phyloP scores from a whole-genome alignment of 2,888 invertebrate species.

The Philaethria dido region DNA sequence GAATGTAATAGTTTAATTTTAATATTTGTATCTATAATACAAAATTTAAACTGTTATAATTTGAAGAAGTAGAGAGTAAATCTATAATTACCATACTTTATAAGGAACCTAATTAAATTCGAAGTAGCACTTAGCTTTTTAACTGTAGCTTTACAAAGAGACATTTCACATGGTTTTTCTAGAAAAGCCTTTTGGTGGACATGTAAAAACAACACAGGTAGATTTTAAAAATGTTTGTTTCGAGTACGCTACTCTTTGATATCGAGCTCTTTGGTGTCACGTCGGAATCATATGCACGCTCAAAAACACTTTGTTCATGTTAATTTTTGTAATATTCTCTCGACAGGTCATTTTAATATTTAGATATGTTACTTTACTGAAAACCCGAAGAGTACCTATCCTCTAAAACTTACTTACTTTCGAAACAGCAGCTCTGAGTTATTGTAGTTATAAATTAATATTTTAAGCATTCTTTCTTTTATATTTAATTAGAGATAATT shows the following conservation, averaged over 20 bases:
- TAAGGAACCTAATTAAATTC: constrained; percentile 41
- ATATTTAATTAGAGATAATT: neutral
- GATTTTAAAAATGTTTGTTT: constrained; percentile 59
- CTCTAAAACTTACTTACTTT: neutral
- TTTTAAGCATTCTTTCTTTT: too few relatives aligned
- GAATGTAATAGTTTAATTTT: neutral
- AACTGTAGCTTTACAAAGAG: constrained; percentile 46
- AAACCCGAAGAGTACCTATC: neutral
- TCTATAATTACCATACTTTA: constrained; percentile 22
- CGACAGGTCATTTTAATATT: constrained; percentile 29
- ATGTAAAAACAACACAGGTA: constrained; percentile 55
- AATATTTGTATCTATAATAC: neutral
- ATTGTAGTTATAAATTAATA: too few relatives aligned
- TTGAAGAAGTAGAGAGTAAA: constrained; percentile 8
- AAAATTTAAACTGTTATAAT: neutral
- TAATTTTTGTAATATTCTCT: constrained; percentile 44
- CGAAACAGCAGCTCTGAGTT: neutral
- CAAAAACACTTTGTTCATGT: constrained; percentile 53
- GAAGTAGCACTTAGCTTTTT: constrained; percentile 39
- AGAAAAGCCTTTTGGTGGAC: constrained; percentile 55
- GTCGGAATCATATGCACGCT: constrained; percentile 59
- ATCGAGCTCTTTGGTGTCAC: constrained; percentile 60
- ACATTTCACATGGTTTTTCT: constrained; percentile 46
- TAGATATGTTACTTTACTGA: neutral
- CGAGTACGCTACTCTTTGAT: constrained; percentile 59